Evolutionary conservation across 2,113 vertebrate species (phyloP).

Genomic region (Trogon melanurus): DNA sequence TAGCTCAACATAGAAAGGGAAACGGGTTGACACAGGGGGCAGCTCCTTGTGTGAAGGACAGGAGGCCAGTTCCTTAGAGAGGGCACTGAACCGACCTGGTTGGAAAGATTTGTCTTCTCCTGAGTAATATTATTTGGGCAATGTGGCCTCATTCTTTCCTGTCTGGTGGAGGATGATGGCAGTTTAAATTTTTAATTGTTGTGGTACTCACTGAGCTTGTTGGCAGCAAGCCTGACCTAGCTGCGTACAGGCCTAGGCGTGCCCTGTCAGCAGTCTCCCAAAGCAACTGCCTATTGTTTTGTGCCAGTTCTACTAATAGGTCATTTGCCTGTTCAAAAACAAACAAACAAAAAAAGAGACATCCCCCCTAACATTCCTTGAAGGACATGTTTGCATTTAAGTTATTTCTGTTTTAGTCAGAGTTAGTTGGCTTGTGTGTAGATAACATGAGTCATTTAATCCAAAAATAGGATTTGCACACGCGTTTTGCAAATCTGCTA

Average conservation of each 20-base stretch:
- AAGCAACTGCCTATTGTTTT: neutral
- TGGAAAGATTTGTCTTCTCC: neutral
- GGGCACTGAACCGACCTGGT: neutral
- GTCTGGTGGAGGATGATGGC: neutral
- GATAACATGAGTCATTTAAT: constrained; percentile 52
- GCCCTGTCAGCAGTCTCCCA: neutral
- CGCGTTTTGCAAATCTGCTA: constrained; percentile 25
- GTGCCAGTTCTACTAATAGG: neutral
- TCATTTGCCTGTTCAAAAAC: neutral
- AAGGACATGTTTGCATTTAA: neutral
- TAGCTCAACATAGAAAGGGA: neutral
- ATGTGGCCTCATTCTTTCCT: neutral
- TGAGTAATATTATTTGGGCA: neutral
- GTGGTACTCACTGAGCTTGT: neutral
- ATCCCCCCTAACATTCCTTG: neutral
- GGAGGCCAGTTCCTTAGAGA: neutral
- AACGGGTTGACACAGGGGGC: neutral
- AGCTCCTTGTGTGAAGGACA: neutral
- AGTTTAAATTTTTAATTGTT: neutral
- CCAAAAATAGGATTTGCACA: constrained; percentile 56
- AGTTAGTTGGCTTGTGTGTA: neutral
- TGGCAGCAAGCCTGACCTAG: neutral
- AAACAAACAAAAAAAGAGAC: neutral
- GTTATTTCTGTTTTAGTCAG: neutral
- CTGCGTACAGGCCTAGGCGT: neutral